Percentiles rank a stretch among this genome's conserved stretches.
Evolutionary conservation across 2,113 vertebrate species (phyloP).

Genomic region (Mungos mungo): DNA sequence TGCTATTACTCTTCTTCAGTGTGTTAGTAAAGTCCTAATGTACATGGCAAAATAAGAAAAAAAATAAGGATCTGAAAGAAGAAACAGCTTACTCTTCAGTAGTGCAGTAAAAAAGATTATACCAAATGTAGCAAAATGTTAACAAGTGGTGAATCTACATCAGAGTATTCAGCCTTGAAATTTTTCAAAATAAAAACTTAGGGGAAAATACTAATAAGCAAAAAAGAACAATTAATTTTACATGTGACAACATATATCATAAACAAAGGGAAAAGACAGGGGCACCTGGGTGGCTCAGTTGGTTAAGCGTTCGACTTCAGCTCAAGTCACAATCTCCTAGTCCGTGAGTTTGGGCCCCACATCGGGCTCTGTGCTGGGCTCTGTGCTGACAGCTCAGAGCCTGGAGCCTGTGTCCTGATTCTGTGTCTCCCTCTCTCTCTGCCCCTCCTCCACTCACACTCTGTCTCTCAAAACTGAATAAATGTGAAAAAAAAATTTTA

Average conservation of each 20-base stretch:
- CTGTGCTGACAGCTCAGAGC: too few species aligned
- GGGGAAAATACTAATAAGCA: background rate
- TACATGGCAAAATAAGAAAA: background rate
- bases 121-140: background rate
- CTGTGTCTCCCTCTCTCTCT: too few species aligned
- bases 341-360: too few species aligned
- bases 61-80: background rate
- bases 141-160: background rate
- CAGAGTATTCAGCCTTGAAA: background rate
- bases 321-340: too few species aligned
- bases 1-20: background rate
- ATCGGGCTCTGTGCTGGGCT: too few species aligned
- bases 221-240: background rate
- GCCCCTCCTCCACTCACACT: too few species aligned
- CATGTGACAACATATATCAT: background rate
- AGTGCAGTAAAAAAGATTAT: background rate
- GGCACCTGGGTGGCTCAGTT: too few species aligned
- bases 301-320: too few species aligned
- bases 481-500: too few species aligned
- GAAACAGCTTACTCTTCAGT: background rate
- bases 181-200: constrained; percentile 18
- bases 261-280: background rate
- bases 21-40: background rate
- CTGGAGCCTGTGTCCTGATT: too few species aligned
- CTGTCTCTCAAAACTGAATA: too few species aligned